A percentile compares a stretch with the other conserved stretches of the same genome.
Conservation (phyloP, 53 echinoderm and acorn worm genomes). For the Stichopus horrens region DNA sequence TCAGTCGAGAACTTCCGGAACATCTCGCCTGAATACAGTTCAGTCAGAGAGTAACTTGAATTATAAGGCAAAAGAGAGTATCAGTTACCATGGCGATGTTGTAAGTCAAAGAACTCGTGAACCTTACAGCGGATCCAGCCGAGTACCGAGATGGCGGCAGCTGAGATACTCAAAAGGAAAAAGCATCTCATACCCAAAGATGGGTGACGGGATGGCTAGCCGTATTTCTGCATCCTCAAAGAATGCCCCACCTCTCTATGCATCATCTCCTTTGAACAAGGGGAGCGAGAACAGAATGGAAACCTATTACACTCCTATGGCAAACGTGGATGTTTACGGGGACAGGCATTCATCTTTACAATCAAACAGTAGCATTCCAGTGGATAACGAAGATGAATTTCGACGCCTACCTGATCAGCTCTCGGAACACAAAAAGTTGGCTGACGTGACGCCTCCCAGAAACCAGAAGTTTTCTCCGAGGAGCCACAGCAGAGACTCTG, state of each 20-base stretch:
- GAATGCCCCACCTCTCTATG: background rate
- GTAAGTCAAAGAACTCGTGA: background rate
- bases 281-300: background rate
- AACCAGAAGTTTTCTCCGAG: background rate
- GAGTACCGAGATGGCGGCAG: constrained; percentile 26
- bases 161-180: constrained; percentile 29
- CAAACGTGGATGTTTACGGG: background rate
- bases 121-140: background rate
- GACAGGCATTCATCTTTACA: background rate
- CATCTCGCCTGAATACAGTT: background rate
- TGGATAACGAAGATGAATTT: constrained; percentile 51
- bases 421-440: constrained; percentile 49
- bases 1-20: background rate
- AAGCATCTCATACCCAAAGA: background rate
- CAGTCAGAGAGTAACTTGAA: background rate
- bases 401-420: constrained; percentile 56
- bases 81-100: background rate
- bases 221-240: background rate
- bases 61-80: background rate
- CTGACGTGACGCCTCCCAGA: constrained; percentile 52
- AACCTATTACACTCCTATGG: background rate
- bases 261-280: background rate
- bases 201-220: background rate
- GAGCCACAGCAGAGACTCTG: background rate
- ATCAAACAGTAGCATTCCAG: background rate